phyloP scores from a whole-genome alignment of 2,888 invertebrate genomes.

The Abrostola triplasia region DNA sequence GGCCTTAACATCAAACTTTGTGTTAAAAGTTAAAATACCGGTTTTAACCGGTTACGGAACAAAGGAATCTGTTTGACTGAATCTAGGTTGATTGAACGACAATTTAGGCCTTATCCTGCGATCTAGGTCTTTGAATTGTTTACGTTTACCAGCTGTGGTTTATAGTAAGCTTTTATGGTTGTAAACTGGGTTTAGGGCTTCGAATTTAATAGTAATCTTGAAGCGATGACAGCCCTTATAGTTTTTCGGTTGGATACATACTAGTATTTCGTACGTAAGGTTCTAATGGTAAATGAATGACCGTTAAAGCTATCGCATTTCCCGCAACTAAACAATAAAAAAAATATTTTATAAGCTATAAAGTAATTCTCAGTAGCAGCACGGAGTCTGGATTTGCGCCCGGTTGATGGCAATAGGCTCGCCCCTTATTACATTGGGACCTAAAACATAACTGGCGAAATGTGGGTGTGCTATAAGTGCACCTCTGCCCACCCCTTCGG shows the following conservation, averaged over 20 bases:
- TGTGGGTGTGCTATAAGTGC: too few species aligned
- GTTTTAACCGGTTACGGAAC: conserved; percentile 60
- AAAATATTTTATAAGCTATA: too few species aligned
- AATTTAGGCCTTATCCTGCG: conserved; percentile 65
- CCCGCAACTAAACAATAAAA: too few species aligned
- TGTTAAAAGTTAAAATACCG: conserved; percentile 50
- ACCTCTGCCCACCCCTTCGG: too few species aligned
- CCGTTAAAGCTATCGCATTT: too few species aligned
- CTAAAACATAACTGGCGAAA: too few species aligned
- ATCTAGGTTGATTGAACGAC: conserved; percentile 75
- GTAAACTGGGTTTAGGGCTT: conserved; percentile 36
- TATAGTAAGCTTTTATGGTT: conserved; percentile 46
- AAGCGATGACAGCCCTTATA: conserved; percentile 18
- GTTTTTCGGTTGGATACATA: background rate
- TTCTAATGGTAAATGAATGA: too few species aligned
- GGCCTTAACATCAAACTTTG: conserved; percentile 50
- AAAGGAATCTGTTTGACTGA: conserved; percentile 66
- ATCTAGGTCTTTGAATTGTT: conserved; percentile 64
- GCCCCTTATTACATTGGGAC: too few species aligned
- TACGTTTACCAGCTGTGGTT: conserved; percentile 59
- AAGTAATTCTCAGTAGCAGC: too few species aligned
- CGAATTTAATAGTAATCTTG: conserved; percentile 17
- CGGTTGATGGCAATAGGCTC: too few species aligned
- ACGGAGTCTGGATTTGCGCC: too few species aligned
- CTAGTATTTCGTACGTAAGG: too few species aligned